Conservation (phyloP, 1,140 invertebrate genomes). For the Zaprionus ghesquierei region DNA sequence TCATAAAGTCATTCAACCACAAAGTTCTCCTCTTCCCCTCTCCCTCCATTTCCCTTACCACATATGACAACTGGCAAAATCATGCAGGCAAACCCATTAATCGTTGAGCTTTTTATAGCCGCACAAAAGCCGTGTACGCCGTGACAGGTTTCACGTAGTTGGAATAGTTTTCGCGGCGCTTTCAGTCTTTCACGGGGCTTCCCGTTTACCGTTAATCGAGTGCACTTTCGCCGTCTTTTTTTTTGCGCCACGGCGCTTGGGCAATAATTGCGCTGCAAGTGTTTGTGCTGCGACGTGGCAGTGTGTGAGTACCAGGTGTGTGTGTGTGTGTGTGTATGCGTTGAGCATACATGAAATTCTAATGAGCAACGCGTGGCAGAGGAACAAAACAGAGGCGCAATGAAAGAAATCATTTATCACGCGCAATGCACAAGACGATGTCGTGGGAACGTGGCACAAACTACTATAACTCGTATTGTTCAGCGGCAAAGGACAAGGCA, state of each 20-base stretch:
- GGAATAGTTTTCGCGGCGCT: background rate
- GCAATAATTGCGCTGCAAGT: background rate
- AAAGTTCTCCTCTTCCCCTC: too few species aligned
- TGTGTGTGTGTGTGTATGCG: background rate
- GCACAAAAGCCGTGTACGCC: background rate
- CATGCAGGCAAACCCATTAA: background rate
- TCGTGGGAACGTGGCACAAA: conserved; percentile 10
- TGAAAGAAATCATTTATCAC: conserved; percentile 26
- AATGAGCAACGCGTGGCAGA: background rate
- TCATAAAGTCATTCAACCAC: too few species aligned
- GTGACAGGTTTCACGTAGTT: background rate
- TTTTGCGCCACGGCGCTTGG: background rate
- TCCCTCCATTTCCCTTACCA: background rate
- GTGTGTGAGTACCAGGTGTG: background rate
- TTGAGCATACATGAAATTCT: background rate
- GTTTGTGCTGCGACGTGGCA: background rate
- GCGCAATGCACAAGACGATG: background rate
- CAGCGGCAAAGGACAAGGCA: conserved; percentile 2
- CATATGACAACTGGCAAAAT: background rate
- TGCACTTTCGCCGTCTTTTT: background rate
- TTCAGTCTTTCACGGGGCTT: background rate
- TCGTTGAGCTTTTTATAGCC: background rate
- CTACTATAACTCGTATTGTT: conserved; percentile 2
- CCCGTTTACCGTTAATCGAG: background rate
- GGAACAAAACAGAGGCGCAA: background rate